These are phyloP conservation scores for Lophochroa leadbeateri DNA, from an alignment of 2,113 vertebrate genomes.

Conservation along the genomic window DNA sequence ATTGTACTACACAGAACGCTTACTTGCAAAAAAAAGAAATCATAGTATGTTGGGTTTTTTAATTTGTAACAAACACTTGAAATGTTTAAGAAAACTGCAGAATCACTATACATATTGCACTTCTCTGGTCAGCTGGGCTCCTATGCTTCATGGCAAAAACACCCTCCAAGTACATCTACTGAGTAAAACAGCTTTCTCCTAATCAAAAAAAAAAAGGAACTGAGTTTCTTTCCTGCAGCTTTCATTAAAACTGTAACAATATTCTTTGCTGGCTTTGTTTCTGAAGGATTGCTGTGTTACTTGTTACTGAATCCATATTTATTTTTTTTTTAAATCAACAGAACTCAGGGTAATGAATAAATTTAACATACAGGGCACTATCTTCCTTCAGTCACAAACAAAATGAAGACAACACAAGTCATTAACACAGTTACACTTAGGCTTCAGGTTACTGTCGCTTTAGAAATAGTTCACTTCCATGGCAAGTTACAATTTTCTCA, in stretches of 20 bases:
- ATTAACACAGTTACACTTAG: constrained; percentile 61
- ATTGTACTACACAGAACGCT: constrained; percentile 32
- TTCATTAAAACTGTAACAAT: constrained; percentile 43
- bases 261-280: constrained; percentile 49
- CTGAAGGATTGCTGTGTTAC: constrained; percentile 47
- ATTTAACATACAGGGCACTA: constrained; percentile 41
- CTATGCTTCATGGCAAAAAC: constrained; percentile 53
- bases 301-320: constrained; percentile 23
- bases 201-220: constrained; percentile 41
- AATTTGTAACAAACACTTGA: constrained; percentile 64
- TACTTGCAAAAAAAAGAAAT: constrained; percentile 20
- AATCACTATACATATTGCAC: constrained; percentile 78
- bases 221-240: constrained; percentile 56
- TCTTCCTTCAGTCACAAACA: constrained; percentile 58
- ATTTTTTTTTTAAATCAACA: background rate
- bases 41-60: background rate
- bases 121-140: constrained; percentile 69
- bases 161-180: constrained; percentile 53
- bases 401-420: constrained; percentile 45
- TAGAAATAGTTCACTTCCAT: constrained; percentile 23
- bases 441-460: constrained; percentile 27
- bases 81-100: constrained; percentile 68
- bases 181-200: constrained; percentile 49
- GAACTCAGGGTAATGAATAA: constrained; percentile 30
- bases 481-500: background rate